Evolutionary conservation across 2,888 invertebrate genomes (phyloP).

Genomic region (Acronicta alni): DNA sequence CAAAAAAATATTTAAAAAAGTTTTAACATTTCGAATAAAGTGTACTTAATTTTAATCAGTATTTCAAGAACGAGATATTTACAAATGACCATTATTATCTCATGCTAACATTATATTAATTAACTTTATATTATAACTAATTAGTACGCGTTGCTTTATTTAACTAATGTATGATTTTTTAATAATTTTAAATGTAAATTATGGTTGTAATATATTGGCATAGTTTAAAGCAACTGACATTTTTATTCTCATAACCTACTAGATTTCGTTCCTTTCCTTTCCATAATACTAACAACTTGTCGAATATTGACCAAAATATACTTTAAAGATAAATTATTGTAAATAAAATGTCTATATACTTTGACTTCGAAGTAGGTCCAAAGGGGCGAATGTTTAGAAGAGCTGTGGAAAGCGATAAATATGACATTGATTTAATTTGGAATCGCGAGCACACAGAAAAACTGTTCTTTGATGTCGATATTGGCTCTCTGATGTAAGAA

Average conservation of each 20-base stretch:
- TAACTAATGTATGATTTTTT: constrained; percentile 61
- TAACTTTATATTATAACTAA: constrained; percentile 42
- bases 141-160: constrained; percentile 52
- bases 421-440: constrained; percentile 71
- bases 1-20: constrained; percentile 10
- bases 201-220: constrained; percentile 81
- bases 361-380: constrained; percentile 75
- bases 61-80: constrained; percentile 53
- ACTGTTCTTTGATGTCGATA: constrained; percentile 71
- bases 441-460: constrained; percentile 60
- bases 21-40: constrained; percentile 25
- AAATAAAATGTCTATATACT: constrained; percentile 80
- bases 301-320: background rate
- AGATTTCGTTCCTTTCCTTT: constrained; percentile 54
- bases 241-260: constrained; percentile 64
- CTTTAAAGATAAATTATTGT: background rate
- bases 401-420: constrained; percentile 77
- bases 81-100: constrained; percentile 25
- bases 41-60: constrained; percentile 71
- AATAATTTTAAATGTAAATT: constrained; percentile 74
- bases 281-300: background rate
- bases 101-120: constrained; percentile 41
- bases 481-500: constrained; percentile 80
- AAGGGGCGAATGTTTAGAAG: constrained; percentile 75
- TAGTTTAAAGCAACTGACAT: constrained; percentile 65